phyloP scores from a whole-genome alignment of 2,113 vertebrate species.

The Hiodon alosoides region DNA sequence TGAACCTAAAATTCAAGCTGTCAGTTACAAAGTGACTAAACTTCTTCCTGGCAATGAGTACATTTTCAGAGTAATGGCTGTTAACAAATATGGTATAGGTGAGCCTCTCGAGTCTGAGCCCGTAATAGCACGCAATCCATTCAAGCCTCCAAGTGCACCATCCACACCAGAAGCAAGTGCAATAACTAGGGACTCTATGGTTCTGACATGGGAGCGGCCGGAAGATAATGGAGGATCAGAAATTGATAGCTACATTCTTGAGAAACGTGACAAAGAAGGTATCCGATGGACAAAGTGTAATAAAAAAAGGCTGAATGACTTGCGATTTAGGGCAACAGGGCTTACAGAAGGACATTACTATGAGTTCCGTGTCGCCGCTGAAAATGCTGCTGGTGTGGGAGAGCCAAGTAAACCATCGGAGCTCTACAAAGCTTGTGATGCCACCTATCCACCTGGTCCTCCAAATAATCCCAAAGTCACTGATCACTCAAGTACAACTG shows the following conservation, averaged over 20 bases:
- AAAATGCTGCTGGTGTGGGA: slow-evolving; percentile 92
- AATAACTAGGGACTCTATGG: slow-evolving; percentile 88
- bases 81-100: slow-evolving; percentile 92
- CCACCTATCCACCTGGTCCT: slow-evolving; percentile 85
- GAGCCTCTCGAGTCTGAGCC: slow-evolving; percentile 92
- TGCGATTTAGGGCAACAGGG: slow-evolving; percentile 82
- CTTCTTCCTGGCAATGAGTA: slow-evolving; percentile 96
- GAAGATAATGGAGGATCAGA: slow-evolving; percentile 83
- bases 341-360: slow-evolving; percentile 88
- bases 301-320: slow-evolving; percentile 85
- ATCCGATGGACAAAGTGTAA: slow-evolving; percentile 94
- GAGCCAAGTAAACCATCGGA: slow-evolving; percentile 79
- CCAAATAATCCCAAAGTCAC: slow-evolving; percentile 91
- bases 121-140: slow-evolving; percentile 85
- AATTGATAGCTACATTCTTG: slow-evolving; percentile 91
- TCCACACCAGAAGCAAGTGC: slow-evolving; percentile 79
- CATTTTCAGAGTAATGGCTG: slow-evolving; percentile 91
- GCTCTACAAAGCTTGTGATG: slow-evolving; percentile 88
- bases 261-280: slow-evolving; percentile 96
- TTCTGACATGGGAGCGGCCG: slow-evolving; percentile 88
- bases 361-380: slow-evolving; percentile 91
- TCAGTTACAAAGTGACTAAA: slow-evolving; percentile 91
- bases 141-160: slow-evolving; percentile 81
- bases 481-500: slow-evolving; percentile 83
- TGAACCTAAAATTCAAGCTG: slow-evolving; percentile 79